These are phyloP conservation scores for Anodontia alba DNA, from an alignment of 2,888 invertebrate genomes.

Conservation along the genomic window DNA sequence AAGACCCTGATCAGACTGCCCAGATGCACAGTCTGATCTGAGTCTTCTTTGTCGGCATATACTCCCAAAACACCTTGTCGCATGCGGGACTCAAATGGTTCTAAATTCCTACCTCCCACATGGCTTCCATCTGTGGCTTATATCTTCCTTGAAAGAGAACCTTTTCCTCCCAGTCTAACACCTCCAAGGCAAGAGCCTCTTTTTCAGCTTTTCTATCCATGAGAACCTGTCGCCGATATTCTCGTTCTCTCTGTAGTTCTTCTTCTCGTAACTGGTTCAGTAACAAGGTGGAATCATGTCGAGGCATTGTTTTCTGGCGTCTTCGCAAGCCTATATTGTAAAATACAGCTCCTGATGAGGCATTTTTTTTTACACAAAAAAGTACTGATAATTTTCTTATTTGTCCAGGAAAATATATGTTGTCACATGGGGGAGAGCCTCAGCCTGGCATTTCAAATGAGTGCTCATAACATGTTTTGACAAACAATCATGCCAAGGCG, in stretches of 20 bases:
- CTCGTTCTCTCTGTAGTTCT: slow-evolving; percentile 81
- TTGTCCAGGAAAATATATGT: neutral
- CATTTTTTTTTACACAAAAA: no score
- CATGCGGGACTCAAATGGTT: no score
- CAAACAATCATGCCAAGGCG: no score
- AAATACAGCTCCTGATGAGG: no score
- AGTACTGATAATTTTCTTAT: neutral
- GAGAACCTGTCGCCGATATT: slow-evolving; percentile 79
- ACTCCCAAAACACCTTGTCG: no score
- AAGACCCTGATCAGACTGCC: no score
- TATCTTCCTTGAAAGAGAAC: slow-evolving; percentile 83
- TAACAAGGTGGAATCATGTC: slow-evolving; percentile 81
- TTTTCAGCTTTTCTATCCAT: slow-evolving; percentile 84
- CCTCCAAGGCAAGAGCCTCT: slow-evolving; percentile 84
- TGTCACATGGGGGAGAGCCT: neutral
- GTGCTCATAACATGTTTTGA: no score
- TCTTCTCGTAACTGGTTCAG: slow-evolving; percentile 84
- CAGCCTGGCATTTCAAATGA: no score
- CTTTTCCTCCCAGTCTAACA: slow-evolving; percentile 86
- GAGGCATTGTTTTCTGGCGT: slow-evolving; percentile 69
- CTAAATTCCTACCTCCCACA: slow-evolving; percentile 88
- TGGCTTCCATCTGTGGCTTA: slow-evolving; percentile 85
- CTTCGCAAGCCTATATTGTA: slow-evolving; percentile 63
- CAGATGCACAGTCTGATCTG: no score
- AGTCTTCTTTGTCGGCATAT: no score